Evolutionary conservation across 1,140 invertebrate species (phyloP), one percentile per base, ranked within the genome.

Genomic region (Nasonia giraulti): DNA sequence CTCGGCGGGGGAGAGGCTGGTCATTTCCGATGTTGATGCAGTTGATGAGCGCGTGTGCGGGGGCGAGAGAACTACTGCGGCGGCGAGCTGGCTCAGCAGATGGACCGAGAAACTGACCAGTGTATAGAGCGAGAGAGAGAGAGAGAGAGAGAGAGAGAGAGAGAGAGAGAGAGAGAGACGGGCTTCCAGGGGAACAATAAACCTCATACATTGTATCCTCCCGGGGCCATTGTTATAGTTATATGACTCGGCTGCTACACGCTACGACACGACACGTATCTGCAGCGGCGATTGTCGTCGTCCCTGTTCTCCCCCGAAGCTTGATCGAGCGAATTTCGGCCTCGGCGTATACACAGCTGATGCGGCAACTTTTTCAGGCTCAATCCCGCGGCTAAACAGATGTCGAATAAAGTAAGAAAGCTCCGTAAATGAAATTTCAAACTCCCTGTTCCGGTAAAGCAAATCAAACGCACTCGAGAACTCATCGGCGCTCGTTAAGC

Each of bases 181-280:
- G 33, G 88, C 88, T 89, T 90, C 87, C 88, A 88, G 84, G 87
- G 85, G 84, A 86, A 89, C 89, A 90, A 91, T 91, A 89, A 90
- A 89, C 87, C 87, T 88, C 88, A 87, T 90, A 88, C 87, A 89
- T 89, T 89, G 89, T 90, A 88, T 86, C 87, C 89, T 89, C 87
- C 86, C 85, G 86, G 85, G 87, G 83, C 88, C 71, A 89, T 90
- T 90, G 90, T 90, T 88, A 87, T 87, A 78, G 79, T 50, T 85
- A 78, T 85, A 82, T 82, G 78, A 69, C 62, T 76, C n/a, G 84
- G 37, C 31, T 6, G 20, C 55, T 68, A 11, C 23, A 79, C 1
- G 31, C 55, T 62, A 62, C 17, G 17, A 62, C 23, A 20, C 31
- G 17, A 76, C 55, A 47, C 50, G 75, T 71, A 27, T 37, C 3